These are phyloP conservation scores for Apodemia duryi DNA, from an alignment of 2,888 invertebrate genomes.

Conservation along the genomic window DNA sequence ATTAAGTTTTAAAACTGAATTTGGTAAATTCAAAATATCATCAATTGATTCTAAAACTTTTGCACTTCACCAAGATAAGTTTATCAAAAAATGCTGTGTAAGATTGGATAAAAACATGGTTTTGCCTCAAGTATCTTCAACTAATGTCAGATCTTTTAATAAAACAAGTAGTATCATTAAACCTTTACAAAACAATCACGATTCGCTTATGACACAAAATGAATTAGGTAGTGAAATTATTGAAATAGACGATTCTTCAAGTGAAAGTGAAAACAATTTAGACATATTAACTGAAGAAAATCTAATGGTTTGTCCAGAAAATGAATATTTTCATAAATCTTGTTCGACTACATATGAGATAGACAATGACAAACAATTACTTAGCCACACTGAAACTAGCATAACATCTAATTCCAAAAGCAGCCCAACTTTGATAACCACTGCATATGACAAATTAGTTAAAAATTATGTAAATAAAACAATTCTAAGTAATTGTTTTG, in stretches of 20 bases:
- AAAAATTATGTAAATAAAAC: slow-evolving; percentile 2
- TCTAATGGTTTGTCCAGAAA: background rate
- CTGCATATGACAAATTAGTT: background rate
- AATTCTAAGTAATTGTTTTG: background rate
- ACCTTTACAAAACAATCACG: background rate
- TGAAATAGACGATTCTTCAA: slow-evolving; percentile 54
- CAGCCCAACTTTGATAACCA: background rate
- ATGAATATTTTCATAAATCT: background rate
- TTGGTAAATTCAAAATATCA: slow-evolving; percentile 46
- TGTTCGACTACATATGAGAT: background rate
- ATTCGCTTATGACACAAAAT: slow-evolving; percentile 2
- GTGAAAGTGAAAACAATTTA: slow-evolving; percentile 35
- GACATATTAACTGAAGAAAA: background rate
- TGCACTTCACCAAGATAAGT: slow-evolving; percentile 47
- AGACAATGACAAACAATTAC: background rate
- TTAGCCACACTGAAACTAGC: background rate
- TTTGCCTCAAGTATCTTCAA: background rate
- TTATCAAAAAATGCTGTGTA: slow-evolving; percentile 49
- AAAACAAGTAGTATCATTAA: background rate
- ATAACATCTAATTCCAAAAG: background rate
- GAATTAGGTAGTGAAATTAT: slow-evolving; percentile 35
- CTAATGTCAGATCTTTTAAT: background rate
- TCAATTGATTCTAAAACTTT: slow-evolving; percentile 37
- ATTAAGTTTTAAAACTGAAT: slow-evolving; percentile 46
- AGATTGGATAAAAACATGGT: slow-evolving; percentile 35